Base-by-base conservation (phyloP, 1,140 invertebrate genomes). In the Drosophila bocki region DNA sequence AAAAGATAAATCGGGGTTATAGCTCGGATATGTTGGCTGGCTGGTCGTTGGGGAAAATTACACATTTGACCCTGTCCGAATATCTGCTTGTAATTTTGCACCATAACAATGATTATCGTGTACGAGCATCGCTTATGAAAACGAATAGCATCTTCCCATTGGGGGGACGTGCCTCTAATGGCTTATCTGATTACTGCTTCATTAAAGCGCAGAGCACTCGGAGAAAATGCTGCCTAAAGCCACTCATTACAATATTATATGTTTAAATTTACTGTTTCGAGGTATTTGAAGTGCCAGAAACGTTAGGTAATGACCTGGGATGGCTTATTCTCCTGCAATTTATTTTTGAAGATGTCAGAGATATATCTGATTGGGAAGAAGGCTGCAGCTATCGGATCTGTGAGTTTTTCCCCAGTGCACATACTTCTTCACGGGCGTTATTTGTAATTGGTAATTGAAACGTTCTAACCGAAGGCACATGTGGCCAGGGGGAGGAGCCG, bases 1-100 rank as follows among this genome's bases (percentile, higher is more conserved):
- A 29, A 47, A 64, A 91, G 62, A 94, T 93, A 90, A 79, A 41
- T 37, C 33, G n/a, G 22, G 53, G 19, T 75, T 74, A 75, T 63
- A 41, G 37, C 57, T 15, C 13, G 64, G 33, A 70, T 70, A 70
- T 63, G 37, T 63, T 45, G 44, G 33, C 0, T n/a, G 7, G n/a
- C 15, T 12, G 15, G 29, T 13, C 6, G 48, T 3, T 63, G 53
- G 62, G 17, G 39, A 32, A 70, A 70, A 70, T 70, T 70, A 70
- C 67, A 70, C 67, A 70, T 70, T 70, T 70, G 67, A 70, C 67
- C 67, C 67, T 69, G 62, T 56, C 67, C 39, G 63, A 70, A 70
- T 48, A 48, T 68, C 48, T 35, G 47, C 62, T 70, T 68, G 67
- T 70, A 70, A 70, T 70, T 70, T 56, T 70, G 67, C 63, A 37